phyloP scores from a whole-genome alignment of 2,113 vertebrate genomes.

The Echinops telfairi region DNA sequence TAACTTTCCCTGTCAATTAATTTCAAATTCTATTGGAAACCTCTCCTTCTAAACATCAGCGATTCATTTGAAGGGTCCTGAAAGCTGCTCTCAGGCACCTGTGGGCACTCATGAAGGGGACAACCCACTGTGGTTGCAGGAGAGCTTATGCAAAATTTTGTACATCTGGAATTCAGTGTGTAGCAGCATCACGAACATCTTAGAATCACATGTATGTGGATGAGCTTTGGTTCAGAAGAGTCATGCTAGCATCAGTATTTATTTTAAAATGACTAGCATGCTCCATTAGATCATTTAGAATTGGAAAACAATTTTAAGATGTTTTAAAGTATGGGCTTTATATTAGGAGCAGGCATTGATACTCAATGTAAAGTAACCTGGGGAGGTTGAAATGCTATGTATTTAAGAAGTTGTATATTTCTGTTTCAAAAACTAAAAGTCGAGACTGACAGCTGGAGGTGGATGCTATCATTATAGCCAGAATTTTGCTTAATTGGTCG shows the following conservation, averaged over 20 bases:
- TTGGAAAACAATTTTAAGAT: not conserved
- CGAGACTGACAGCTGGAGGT: not conserved
- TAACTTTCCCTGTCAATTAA: conserved; percentile 23
- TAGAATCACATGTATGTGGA: not conserved
- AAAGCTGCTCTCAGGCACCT: not conserved
- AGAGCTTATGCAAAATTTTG: not conserved
- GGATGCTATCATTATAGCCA: not conserved
- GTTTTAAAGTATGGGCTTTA: not conserved
- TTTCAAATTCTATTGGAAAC: conserved; percentile 32
- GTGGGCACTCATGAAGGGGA: not conserved
- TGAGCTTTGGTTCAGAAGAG: conserved; percentile 4
- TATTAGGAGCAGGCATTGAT: conserved; percentile 40
- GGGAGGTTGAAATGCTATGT: not conserved
- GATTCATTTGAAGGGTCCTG: not conserved
- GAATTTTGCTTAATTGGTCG: not conserved
- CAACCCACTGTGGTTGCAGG: no score
- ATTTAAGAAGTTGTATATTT: conserved; percentile 15
- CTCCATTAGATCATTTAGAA: conserved; percentile 18
- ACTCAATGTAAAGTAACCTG: not conserved
- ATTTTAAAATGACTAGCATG: not conserved
- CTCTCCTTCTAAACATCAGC: not conserved
- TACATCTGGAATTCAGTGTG: not conserved
- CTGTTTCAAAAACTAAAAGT: not conserved
- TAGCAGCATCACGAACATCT: not conserved
- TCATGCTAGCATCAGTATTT: not conserved